Evolutionary conservation across 2,797 vertebrate genomes (phyloP).

Genomic region (Melanotaenia pygmaea): DNA sequence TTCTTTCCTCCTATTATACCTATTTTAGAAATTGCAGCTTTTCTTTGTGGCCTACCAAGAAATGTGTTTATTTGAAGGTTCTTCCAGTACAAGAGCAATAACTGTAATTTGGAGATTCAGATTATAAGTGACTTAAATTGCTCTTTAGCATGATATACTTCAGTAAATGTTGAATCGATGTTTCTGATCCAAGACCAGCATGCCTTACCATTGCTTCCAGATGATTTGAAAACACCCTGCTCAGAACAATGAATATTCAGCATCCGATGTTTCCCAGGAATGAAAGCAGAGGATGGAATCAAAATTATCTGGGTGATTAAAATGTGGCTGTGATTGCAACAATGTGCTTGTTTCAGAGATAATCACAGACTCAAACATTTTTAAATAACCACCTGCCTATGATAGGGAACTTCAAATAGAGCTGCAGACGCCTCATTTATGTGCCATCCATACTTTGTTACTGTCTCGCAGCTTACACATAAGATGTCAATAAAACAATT

Average conservation of each 20-base stretch:
- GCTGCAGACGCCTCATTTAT: conserved; percentile 26
- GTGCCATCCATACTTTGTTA: conserved; percentile 28
- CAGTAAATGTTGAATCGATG: conserved; percentile 37
- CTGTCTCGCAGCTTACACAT: conserved; percentile 10
- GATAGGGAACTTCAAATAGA: conserved; percentile 24
- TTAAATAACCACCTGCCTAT: conserved; percentile 21
- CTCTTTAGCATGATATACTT: conserved; percentile 7
- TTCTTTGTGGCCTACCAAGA: background rate
- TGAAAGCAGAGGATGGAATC: conserved; percentile 53
- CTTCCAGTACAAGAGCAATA: background rate
- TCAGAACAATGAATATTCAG: conserved; percentile 66
- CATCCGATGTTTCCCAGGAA: conserved; percentile 61
- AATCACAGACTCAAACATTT: conserved; percentile 12
- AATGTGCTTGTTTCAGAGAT: conserved; percentile 10
- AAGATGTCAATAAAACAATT: conserved; percentile 48
- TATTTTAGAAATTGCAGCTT: background rate
- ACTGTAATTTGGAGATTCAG: conserved; percentile 24
- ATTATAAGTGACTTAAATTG: conserved; percentile 27
- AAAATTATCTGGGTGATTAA: conserved; percentile 49
- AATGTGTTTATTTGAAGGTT: background rate
- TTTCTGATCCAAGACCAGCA: conserved; percentile 43
- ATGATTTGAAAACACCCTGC: conserved; percentile 57
- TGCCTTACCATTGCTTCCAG: conserved; percentile 54
- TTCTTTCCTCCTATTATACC: background rate
- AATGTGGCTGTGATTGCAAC: conserved; percentile 30